Base-by-base conservation (phyloP, 2,888 invertebrate genomes). In the Metalampra italica region DNA sequence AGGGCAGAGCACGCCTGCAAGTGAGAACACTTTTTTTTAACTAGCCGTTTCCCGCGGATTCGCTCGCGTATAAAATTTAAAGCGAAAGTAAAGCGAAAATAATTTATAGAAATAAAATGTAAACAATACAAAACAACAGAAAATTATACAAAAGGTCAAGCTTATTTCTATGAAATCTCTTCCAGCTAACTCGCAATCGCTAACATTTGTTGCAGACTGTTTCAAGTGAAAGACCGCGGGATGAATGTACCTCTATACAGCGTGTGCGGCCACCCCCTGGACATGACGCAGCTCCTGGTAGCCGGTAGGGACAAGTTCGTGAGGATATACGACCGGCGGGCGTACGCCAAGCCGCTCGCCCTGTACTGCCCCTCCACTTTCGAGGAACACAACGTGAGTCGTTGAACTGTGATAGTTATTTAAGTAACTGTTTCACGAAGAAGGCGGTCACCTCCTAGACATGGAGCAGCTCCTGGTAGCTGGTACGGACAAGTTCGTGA, bases 241-340 rank as follows among this genome's bases (percentile, higher is more conserved):
- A 71, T 83, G 45, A 91, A 92, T 61, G 90, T 97, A 7, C 92
- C 95, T n/a, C 85, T 98, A 53, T 98, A 97, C 86, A 96, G 97
- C 76, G 94, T 98, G 68, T 92, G 94, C 63, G 93, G 94, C 7
- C 95, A 98, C 90, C 98, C 98, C 0, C 78, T 93, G 30, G 92
- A 93, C 61, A 89, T 93, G 9, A 88, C 92, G 47, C 94, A 97
- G 82, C 94, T 97, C 76, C 93, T 95, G 63, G 93, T 98, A 13
- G 93, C 95, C 46, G 98, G 98, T 0, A 90, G 94, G 43, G 96
- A 97, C 82, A 92, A 93, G 62, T 93, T 88, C 70, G 93, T 98
- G 41, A 91, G 95, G 50, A 90, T 95, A 40, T 96, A 93, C 71
- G 96, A 97, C 76, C 90, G 92, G 47, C 90, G 95, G 64, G 92